These are phyloP conservation scores for Sturmia bella DNA, from an alignment of 2,888 invertebrate genomes.

Conservation along the genomic window DNA sequence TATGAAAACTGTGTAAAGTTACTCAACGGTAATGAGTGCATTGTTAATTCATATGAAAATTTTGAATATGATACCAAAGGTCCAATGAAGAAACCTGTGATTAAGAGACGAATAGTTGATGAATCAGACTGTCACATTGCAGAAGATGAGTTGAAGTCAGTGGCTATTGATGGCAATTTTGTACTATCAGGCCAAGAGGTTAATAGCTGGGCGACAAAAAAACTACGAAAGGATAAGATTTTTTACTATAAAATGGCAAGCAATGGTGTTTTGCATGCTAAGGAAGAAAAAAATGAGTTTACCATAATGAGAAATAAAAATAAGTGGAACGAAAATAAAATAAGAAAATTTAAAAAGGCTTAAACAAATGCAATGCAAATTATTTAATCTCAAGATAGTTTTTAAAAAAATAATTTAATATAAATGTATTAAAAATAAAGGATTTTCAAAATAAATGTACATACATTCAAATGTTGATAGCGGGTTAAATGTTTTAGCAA, in stretches of 20 bases:
- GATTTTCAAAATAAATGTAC: background rate
- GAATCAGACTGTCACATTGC: background rate
- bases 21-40: slow-evolving; percentile 73
- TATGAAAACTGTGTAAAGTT: slow-evolving; percentile 72
- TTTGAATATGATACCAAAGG: slow-evolving; percentile 72
- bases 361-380: too few species aligned
- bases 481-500: background rate
- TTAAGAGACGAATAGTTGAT: slow-evolving; percentile 72
- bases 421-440: too few species aligned
- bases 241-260: slow-evolving; percentile 72
- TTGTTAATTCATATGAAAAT: slow-evolving; percentile 74
- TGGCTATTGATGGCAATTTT: slow-evolving; percentile 71
- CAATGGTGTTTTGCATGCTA: slow-evolving; percentile 66
- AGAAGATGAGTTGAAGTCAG: slow-evolving; percentile 52
- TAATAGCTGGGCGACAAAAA: slow-evolving; percentile 72
- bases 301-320: slow-evolving; percentile 74
- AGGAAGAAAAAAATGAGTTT: slow-evolving; percentile 75
- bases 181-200: slow-evolving; percentile 73
- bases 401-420: too few species aligned
- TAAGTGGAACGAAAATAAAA: slow-evolving; percentile 76
- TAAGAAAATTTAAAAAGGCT: slow-evolving; percentile 68
- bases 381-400: too few species aligned
- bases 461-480: background rate
- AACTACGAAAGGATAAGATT: slow-evolving; percentile 71
- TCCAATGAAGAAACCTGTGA: slow-evolving; percentile 72